These are phyloP conservation scores for Oophaga pumilio DNA, from an alignment of 2,113 vertebrate genomes.

Conservation along the genomic window DNA sequence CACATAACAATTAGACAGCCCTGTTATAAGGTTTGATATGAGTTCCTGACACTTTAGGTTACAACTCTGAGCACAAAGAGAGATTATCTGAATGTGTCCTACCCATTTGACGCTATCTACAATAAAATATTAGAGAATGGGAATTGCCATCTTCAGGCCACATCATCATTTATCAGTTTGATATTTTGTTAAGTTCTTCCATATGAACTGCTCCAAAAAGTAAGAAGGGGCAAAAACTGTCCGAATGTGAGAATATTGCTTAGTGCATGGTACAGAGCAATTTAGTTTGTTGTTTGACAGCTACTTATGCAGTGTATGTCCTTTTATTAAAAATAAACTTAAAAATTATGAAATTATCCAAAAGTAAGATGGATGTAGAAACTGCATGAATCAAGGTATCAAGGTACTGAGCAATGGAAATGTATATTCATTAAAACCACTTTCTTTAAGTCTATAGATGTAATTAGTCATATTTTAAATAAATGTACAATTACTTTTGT, in stretches of 20 bases:
- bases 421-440: conserved; percentile 17
- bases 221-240: neutral
- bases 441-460: neutral
- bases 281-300: neutral
- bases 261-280: neutral
- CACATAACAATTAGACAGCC: no score
- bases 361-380: neutral
- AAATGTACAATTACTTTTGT: conserved; percentile 22
- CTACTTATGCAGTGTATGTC: neutral
- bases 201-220: neutral
- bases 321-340: neutral
- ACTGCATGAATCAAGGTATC: conserved; percentile 1
- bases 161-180: no score
- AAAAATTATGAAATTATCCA: neutral
- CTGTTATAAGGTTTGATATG: no score
- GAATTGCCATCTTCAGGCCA: no score
- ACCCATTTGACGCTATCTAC: no score
- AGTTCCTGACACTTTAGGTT: no score
- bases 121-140: no score
- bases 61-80: no score
- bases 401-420: neutral
- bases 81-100: no score
- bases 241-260: neutral
- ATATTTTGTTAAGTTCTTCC: neutral
- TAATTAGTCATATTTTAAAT: conserved; percentile 43